Evolutionary conservation across 2,888 invertebrate genomes (phyloP), one percentile per base, ranked within the genome.

Genomic region (Malthinus flaveolus): DNA sequence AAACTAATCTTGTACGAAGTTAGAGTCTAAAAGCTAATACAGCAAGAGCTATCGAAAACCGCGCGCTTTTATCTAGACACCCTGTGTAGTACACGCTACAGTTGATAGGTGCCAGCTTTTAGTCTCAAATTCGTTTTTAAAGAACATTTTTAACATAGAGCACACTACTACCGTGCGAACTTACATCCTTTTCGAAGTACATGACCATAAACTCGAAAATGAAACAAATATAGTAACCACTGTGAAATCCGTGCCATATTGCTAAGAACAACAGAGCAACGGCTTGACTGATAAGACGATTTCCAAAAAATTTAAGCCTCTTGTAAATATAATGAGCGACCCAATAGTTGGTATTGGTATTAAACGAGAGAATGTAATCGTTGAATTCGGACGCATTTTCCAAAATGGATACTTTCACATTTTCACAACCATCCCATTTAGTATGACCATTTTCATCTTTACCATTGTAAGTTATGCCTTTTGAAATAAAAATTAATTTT

Each of bases 321-420:
- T 97, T 97, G 81, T 95, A 98, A 13, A 98, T 82, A 76, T 98
- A 96, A 79, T 94, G 91, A 0, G 90, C 90, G 56, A 95, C 91
- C 90, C 97, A 98, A 51, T 88, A 84, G 79, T 98, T 98, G 0
- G 98, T 98, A 78, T 97, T 97, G 59, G 90, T 91, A 78, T 98
- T 98, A 79, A 98, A 98, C 36, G 95, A 91, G 58, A 86, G 84
- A 42, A 98, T 93, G 74, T 95, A 91, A 71, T 94, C 89, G 59
- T 89, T 88, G 81, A 95, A 93, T 63, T 89, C 89, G 8, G 87
- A 88, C 2, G 93, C 90, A 34, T 86, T 85, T 79, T 97, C 97
- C 73, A 93, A 91, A 1, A 88, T 81, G 31, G 81, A 73, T n/a
- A 97, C 79, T 71, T 91, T 88, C 0, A 97, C 90, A 76, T 98